These are phyloP conservation scores for Chrysogorgia sp. DNA, from an alignment of 92 coral and sea anemone species.

Conservation along the genomic window DNA sequence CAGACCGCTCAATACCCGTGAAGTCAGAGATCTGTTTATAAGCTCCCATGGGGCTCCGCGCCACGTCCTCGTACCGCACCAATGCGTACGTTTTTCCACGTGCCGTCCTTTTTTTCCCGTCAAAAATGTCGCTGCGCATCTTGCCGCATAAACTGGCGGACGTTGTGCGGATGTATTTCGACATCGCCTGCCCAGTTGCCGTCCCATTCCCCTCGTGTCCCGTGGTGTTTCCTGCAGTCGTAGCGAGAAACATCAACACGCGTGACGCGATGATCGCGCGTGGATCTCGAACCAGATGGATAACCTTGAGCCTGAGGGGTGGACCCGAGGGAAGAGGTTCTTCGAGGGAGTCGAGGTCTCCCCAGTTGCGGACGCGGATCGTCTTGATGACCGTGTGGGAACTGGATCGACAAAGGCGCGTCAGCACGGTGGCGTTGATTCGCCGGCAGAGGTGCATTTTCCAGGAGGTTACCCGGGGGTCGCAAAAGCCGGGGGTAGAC, in stretches of 20 bases:
- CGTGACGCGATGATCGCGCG: slow-evolving; percentile 49
- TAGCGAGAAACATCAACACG: slow-evolving; percentile 18
- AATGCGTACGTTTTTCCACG: neutral
- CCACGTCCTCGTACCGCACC: slow-evolving; percentile 30
- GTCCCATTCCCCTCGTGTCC: neutral
- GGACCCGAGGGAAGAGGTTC: neutral
- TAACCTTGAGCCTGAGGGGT: neutral
- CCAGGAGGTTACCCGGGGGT: neutral
- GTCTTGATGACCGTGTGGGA: slow-evolving; percentile 40
- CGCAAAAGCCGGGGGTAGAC: slow-evolving; percentile 2
- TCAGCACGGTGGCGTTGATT: slow-evolving; percentile 16
- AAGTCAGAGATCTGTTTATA: slow-evolving; percentile 20
- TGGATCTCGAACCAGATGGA: slow-evolving; percentile 43
- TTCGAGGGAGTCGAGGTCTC: slow-evolving; percentile 19
- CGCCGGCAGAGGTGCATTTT: slow-evolving; percentile 44
- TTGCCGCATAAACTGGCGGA: slow-evolving; percentile 23
- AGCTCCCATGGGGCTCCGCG: slow-evolving; percentile 18
- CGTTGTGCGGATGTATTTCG: slow-evolving; percentile 4
- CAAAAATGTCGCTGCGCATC: slow-evolving; percentile 14
- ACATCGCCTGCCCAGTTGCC: neutral
- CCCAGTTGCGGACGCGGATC: slow-evolving; percentile 44
- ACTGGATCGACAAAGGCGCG: slow-evolving; percentile 24
- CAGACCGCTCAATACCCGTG: slow-evolving; percentile 10
- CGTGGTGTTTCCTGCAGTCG: neutral
- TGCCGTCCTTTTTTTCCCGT: slow-evolving; percentile 39